Conservation (phyloP, 2,888 invertebrate species). For the Patella caerulea region DNA sequence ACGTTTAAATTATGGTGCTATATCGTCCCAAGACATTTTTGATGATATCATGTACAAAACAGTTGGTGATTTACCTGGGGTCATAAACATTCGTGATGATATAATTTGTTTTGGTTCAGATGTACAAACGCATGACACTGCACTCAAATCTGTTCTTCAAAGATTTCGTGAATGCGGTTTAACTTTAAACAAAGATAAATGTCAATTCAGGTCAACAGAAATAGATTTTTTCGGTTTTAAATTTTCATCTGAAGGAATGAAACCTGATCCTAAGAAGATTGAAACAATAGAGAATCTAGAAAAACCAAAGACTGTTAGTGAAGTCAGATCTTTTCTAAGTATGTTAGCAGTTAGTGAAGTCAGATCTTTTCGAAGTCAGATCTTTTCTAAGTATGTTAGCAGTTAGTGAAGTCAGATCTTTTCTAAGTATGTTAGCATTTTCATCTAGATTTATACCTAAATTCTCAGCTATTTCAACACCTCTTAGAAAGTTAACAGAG, state of each 20-base stretch:
- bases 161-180: neutral
- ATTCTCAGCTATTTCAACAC: conserved; percentile 4
- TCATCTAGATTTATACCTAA: conserved; percentile 9
- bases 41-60: no score
- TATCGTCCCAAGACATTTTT: no score
- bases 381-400: conserved; percentile 6
- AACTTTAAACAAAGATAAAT: neutral
- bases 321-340: neutral
- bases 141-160: neutral
- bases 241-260: neutral
- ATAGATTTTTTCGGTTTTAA: no score
- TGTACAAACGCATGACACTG: neutral
- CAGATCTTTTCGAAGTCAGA: neutral
- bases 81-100: no score
- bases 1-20: no score
- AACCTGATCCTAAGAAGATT: neutral
- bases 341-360: conserved; percentile 1
- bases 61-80: no score
- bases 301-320: neutral
- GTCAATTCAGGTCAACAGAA: neutral
- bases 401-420: neutral
- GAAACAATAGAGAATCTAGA: neutral
- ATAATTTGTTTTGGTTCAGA: neutral
- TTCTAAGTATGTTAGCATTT: conserved; percentile 8
- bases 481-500: conserved; percentile 1